Evolutionary conservation across 1,140 invertebrate genomes (phyloP), one percentile per base, ranked within the genome.

Genomic region (Diorhabda carinulata): DNA sequence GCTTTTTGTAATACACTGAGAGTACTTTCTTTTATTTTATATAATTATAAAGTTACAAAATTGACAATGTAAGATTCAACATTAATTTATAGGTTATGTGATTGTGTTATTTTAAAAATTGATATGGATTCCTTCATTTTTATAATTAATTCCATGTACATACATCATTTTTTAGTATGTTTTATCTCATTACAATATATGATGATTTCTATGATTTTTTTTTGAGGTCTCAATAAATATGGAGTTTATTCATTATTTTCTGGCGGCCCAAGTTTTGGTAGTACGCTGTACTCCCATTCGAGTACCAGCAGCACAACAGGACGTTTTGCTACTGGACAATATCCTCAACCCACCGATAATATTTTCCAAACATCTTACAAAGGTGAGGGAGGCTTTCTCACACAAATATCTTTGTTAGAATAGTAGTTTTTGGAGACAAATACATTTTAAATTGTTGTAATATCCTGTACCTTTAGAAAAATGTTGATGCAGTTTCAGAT

Each of bases 181-280:
- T 6, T 7, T 56, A 56, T n/a, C 1, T n/a, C 6, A 7, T 61
- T 61, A 8, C 10, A 61, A 61, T 61, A 25, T 25, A 61, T 7
- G 6, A 61, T 8, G 25, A 61, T 8, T 61, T 61, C 2, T 61
- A 25, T 1, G 61, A 10, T 66, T 64, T 69, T 72, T 25, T 25
- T 75, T 66, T 77, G 79, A 86, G 85, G 84, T 77, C 82, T 84
- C 68, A 82, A 80, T 72, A 84, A 85, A 76, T 86, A 84, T 76
- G 86, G 85, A 64, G 81, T 87, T 68, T 87, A 86, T 73, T 86
- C 85, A 69, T 81, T 86, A 74, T 86, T 87, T 79, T 83, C 86
- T 61, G 83, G 84, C 71, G 83, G 82, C 45, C 81, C 84, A 66
- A 82, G 76, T 44, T 79, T 82, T 58, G 79, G 79, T 58, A 78